Percentiles rank a stretch among this genome's conserved stretches.
These are phyloP conservation scores for Erinaceus europaeus DNA, from an alignment of 2,113 vertebrate genomes.

Conservation along the genomic window DNA sequence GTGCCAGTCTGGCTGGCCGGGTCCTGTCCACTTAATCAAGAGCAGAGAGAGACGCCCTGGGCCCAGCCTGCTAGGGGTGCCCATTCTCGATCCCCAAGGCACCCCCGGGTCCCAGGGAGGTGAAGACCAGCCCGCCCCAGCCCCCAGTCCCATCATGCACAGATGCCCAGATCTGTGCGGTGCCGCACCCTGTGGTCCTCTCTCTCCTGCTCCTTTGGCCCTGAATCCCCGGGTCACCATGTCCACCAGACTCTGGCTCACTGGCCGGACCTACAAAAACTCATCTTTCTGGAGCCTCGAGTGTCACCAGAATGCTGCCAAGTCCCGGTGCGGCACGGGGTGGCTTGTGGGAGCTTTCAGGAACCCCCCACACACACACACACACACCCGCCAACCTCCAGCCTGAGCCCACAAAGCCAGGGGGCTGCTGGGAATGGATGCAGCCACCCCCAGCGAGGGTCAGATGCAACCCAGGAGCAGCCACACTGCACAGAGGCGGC, in stretches of 20 bases:
- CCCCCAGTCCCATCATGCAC: rapidly evolving
- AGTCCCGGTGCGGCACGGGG: neutral
- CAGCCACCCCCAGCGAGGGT: too few species aligned
- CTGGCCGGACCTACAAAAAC: neutral
- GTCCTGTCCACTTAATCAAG: neutral
- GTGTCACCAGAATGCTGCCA: neutral
- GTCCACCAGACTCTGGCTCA: neutral
- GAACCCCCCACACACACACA: too few species aligned
- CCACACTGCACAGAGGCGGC: too few species aligned
- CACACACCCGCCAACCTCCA: too few species aligned
- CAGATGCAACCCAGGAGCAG: too few species aligned
- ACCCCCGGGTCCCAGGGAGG: neutral
- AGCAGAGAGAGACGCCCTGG: neutral
- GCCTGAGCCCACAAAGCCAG: neutral
- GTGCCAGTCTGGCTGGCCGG: neutral
- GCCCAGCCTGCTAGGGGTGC: too few species aligned
- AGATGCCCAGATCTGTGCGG: neutral
- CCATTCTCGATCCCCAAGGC: too few species aligned
- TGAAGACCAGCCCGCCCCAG: neutral
- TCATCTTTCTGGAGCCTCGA: neutral
- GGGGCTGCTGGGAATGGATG: too few species aligned
- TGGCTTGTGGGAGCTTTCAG: neutral
- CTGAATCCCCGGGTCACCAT: neutral
- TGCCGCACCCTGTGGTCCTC: neutral
- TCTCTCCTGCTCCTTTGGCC: neutral